Conservation (phyloP, 35 echinoderm and acorn worm genomes). For the Ptychodera flava region DNA sequence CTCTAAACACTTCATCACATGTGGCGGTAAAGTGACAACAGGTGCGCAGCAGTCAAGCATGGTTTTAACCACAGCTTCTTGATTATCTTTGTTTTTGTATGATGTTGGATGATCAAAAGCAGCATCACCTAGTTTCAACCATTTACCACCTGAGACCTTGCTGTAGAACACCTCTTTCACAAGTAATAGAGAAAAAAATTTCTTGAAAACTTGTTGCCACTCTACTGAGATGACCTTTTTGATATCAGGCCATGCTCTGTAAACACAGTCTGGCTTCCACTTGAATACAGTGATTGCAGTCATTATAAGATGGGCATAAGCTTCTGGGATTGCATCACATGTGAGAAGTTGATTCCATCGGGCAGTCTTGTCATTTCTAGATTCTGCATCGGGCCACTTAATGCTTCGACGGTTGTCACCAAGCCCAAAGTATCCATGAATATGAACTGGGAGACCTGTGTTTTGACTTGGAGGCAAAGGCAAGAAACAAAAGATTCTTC, state of each 20-base stretch:
- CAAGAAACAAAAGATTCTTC: conserved; percentile 90
- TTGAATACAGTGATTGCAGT: background rate
- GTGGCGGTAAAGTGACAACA: background rate
- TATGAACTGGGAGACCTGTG: conserved; percentile 88
- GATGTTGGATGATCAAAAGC: background rate
- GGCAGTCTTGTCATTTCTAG: conserved; percentile 40
- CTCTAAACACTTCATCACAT: conserved; percentile 17
- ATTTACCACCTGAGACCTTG: conserved; percentile 13
- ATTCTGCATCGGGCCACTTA: conserved; percentile 80
- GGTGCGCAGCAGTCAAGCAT: background rate
- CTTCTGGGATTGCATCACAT: conserved; percentile 52
- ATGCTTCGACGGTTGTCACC: conserved; percentile 61
- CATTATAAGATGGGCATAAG: conserved; percentile 35
- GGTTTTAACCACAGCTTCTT: background rate
- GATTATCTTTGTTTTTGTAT: background rate
- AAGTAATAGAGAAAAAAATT: conserved; percentile 32
- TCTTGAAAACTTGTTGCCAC: conserved; percentile 46
- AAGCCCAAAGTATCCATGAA: conserved; percentile 90
- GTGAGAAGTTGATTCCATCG: conserved; percentile 74
- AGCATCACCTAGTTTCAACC: background rate
- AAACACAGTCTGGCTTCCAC: conserved; percentile 25
- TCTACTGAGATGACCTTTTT: background rate
- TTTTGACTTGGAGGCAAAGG: conserved; percentile 57
- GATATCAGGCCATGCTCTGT: conserved; percentile 57
- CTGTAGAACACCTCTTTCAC: conserved; percentile 47